These are phyloP conservation scores for Drosophila anomalata DNA, from an alignment of 2,888 invertebrate genomes.

Conservation along the genomic window DNA sequence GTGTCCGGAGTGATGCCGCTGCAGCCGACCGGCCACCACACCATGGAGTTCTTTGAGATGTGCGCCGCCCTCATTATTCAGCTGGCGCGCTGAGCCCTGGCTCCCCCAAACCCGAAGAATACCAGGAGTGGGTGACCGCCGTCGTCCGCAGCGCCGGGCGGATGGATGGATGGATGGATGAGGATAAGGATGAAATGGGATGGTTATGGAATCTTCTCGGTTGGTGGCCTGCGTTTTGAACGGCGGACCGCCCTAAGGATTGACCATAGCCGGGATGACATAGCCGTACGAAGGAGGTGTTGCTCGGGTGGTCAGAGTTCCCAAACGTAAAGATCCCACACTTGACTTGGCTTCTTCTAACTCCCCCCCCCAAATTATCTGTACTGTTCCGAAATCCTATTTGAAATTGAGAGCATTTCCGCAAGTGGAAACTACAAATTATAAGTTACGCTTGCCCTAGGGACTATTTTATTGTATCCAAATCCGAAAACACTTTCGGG, in stretches of 20 bases:
- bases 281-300: conserved; percentile 12
- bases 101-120: not conserved
- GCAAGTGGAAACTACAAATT: not conserved
- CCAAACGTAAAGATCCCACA: not conserved
- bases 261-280: conserved; percentile 13
- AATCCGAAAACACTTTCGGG: not conserved
- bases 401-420: not conserved
- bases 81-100: conserved; percentile 91
- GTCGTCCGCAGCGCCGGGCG: not conserved
- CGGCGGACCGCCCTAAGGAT: conserved; percentile 27
- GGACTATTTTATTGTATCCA: not conserved
- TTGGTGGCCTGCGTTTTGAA: conserved; percentile 15
- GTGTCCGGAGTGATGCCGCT: conserved; percentile 78
- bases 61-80: conserved; percentile 99
- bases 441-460: not conserved
- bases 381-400: not conserved
- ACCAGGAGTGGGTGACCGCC: conserved; percentile 1
- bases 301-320: not conserved
- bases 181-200: not conserved
- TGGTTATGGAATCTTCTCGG: conserved; percentile 29
- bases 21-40: conserved; percentile 91
- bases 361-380: not conserved
- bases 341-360: not conserved
- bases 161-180: conserved; percentile 1
- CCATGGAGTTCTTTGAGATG: conserved; percentile 99